These are phyloP conservation scores for Lemur catta DNA, from an alignment of 2,797 vertebrate genomes.

Conservation along the genomic window DNA sequence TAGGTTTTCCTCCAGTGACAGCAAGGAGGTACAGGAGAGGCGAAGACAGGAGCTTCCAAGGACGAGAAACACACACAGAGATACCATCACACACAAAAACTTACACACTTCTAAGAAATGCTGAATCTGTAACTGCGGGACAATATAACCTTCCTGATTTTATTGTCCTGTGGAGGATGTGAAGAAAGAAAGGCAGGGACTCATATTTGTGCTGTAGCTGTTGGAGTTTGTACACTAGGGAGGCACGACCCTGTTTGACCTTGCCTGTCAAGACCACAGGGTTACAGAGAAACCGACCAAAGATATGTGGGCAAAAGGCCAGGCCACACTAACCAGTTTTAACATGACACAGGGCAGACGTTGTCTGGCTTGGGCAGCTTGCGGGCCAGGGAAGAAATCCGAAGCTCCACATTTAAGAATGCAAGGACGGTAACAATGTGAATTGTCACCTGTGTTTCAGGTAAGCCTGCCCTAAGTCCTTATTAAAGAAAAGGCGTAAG, in stretches of 20 bases:
- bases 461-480: not conserved
- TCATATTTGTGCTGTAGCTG: not conserved
- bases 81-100: too few relatives aligned
- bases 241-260: constrained; percentile 6
- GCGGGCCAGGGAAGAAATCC: not conserved
- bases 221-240: not conserved
- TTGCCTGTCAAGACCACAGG: not conserved
- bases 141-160: not conserved
- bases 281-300: constrained; percentile 2
- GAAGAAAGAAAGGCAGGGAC: not conserved
- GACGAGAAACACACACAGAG: too few relatives aligned
- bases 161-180: not conserved
- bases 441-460: not conserved
- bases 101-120: not conserved
- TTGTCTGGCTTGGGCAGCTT: not conserved
- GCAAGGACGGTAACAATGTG: fast-evolving
- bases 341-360: not conserved
- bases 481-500: not conserved
- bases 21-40: fast-evolving
- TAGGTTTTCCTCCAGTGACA: not conserved
- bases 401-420: not conserved
- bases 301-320: not conserved
- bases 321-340: not conserved
- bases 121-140: not conserved
- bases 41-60: fast-evolving